A percentile compares a stretch with the other conserved stretches of the same genome.
Conservation (phyloP, 64 coral and sea anemone species). For the Trachythela sp. region DNA sequence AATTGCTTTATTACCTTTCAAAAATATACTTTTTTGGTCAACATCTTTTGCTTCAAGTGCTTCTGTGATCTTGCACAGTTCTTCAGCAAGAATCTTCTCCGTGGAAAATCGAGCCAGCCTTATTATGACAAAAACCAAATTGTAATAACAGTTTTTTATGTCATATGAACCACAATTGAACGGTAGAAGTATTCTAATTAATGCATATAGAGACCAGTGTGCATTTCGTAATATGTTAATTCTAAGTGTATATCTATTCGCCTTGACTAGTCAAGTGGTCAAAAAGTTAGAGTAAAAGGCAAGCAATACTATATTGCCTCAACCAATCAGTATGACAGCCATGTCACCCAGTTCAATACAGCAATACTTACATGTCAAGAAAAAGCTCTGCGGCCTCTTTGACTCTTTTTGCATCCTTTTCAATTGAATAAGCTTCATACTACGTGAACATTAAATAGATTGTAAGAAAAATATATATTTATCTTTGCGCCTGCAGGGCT, state of each 20-base stretch:
- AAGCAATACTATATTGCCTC: no score
- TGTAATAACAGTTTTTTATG: no score
- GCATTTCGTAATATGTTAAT: no score
- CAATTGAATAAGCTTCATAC: slow-evolving; percentile 96
- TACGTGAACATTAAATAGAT: slow-evolving; percentile 26
- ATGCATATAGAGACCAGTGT: no score
- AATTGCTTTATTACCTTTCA: slow-evolving; percentile 63
- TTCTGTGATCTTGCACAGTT: slow-evolving; percentile 71
- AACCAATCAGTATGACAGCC: no score
- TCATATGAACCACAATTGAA: no score
- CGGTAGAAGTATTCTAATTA: no score
- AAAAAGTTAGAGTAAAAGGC: no score
- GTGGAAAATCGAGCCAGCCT: slow-evolving; percentile 79
- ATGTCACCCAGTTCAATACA: no score
- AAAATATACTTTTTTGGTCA: slow-evolving; percentile 59
- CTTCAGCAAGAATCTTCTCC: slow-evolving; percentile 71
- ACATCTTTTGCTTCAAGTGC: slow-evolving; percentile 70
- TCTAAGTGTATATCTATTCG: no score
- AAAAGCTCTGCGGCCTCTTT: slow-evolving; percentile 80
- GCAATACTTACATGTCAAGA: slow-evolving; percentile 75
- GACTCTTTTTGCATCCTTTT: slow-evolving; percentile 76
- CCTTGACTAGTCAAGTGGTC: no score
- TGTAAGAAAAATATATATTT: neutral
- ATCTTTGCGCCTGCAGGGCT: neutral
- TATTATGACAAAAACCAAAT: neutral